Base-by-base conservation (phyloP, 1,140 invertebrate species). In the Elymnias hypermnestra region DNA sequence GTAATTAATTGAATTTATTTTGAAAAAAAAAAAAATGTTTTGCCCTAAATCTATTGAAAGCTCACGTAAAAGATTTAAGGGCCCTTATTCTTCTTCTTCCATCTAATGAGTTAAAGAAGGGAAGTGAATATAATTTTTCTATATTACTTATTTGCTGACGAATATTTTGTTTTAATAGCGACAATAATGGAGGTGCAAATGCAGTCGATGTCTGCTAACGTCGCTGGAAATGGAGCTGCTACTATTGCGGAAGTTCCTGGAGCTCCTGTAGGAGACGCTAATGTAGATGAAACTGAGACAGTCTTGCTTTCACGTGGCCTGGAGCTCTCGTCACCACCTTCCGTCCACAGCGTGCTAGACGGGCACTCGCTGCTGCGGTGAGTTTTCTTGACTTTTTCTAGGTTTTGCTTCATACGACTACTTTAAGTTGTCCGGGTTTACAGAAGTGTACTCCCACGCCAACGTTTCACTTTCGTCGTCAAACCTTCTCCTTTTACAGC, bases 311-410 rank as follows among this genome's bases (percentile, higher is more conserved):
- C 94, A 5, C 94, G 97, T 72, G 97, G 97, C 29, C 93, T 99
- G 57, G 94, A 96, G n/a, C 87, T 98, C 0, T 91, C 92, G 9
- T 92, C 94, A 22, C 90, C 94, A 4, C 94, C 97, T 5, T 94
- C 93, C 3, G 93, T 98, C 28, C 91, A 92, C 56, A 95, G 98
- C 86, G 95, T 96, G 19, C 87, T 98, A 26, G 95, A 97, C 71
- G 96, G 95, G 2, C 91, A 94, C 73, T 89, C 98, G 45, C 47
- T 82, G 10, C 15, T 72, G 35, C 54, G 71, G 79, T 83, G 36
- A 82, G 77, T 57, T 6, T 10, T 10, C 38, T 18, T 25, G 2
- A 8, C 9, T 25, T n/a, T 25, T n/a, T 8, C 23, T 25, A 25
- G 7, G 9, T 25, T 25, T 25, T 8, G 2, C 2, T 25, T 25